A percentile compares a stretch with the other conserved stretches of the same genome.
Evolutionary conservation across 2,797 vertebrate genomes (phyloP).

Genomic region (Rhinatrema bivittatum): DNA sequence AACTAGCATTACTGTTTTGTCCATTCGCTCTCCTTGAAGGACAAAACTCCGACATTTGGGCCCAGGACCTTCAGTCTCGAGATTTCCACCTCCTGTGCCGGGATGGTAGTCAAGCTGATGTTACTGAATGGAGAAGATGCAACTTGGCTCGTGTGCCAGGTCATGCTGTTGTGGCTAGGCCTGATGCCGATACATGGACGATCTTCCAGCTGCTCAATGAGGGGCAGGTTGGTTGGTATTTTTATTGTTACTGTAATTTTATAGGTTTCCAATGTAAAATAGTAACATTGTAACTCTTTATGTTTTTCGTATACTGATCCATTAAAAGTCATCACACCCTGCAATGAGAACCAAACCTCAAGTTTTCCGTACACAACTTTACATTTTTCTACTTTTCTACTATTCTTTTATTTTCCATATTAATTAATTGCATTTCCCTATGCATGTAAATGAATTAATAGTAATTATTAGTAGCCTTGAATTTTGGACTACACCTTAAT

Average conservation of each 20-base stretch:
- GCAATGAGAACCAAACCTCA: no score
- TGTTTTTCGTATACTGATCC: no score
- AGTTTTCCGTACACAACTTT: no score
- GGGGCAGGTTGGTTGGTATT: slow-evolving; percentile 64
- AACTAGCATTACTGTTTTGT: no score
- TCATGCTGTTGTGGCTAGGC: slow-evolving; percentile 67
- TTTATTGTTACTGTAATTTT: neutral
- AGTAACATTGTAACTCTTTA: no score
- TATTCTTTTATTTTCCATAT: no score
- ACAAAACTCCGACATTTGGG: slow-evolving; percentile 52
- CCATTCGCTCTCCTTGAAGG: slow-evolving; percentile 53
- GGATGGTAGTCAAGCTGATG: slow-evolving; percentile 57
- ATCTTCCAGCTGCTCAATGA: slow-evolving; percentile 70
- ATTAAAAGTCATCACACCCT: no score
- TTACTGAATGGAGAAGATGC: slow-evolving; percentile 67
- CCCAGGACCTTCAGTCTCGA: slow-evolving; percentile 32
- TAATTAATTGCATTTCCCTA: no score
- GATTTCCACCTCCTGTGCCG: slow-evolving; percentile 81
- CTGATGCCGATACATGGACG: slow-evolving; percentile 43
- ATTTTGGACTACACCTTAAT: no score
- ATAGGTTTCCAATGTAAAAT: neutral
- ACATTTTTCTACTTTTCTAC: no score
- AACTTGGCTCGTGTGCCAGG: slow-evolving; percentile 75
- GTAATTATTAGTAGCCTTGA: no score
- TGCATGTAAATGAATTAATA: no score